A percentile compares a stretch with the other conserved stretches of the same genome.
phyloP scores from a whole-genome alignment of 2,888 invertebrate species.

The Eulithis testata region DNA sequence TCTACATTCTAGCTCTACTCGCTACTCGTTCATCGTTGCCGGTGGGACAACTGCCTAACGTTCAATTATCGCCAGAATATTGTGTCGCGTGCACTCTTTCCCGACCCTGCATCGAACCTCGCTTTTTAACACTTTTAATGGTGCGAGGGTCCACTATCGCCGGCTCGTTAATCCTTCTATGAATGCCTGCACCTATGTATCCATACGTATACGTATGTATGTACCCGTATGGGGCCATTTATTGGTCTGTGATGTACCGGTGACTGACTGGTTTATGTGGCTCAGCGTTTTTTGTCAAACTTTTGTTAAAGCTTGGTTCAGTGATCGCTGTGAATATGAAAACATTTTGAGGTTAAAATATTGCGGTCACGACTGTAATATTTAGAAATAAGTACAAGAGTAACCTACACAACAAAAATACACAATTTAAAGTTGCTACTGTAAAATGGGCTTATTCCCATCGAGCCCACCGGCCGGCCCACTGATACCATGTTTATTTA shows the following conservation, averaged over 20 bases:
- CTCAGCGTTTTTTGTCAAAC: not conserved
- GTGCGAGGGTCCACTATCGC: slow-evolving; percentile 66
- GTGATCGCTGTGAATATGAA: not conserved
- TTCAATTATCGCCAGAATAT: no score
- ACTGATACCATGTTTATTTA: no score
- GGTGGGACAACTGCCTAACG: no score
- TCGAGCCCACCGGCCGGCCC: no score
- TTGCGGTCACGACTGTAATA: no score
- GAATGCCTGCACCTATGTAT: slow-evolving; percentile 41
- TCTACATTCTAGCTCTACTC: no score
- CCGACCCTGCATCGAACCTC: slow-evolving; percentile 43
- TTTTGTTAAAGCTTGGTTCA: not conserved
- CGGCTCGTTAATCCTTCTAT: slow-evolving; percentile 64
- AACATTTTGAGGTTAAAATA: no score
- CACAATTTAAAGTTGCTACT: no score
- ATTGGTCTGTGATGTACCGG: slow-evolving; percentile 10
- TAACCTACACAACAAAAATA: no score
- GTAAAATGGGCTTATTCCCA: no score
- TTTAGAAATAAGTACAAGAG: no score
- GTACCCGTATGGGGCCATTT: slow-evolving; percentile 4
- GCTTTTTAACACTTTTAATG: slow-evolving; percentile 74
- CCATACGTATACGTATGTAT: not conserved
- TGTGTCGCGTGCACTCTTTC: not conserved
- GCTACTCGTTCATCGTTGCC: no score
- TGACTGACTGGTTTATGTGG: not conserved